A percentile compares a stretch with the other conserved stretches of the same genome.
Conservation (phyloP, 2,113 vertebrate species). For the Neopipo cinnamomea region DNA sequence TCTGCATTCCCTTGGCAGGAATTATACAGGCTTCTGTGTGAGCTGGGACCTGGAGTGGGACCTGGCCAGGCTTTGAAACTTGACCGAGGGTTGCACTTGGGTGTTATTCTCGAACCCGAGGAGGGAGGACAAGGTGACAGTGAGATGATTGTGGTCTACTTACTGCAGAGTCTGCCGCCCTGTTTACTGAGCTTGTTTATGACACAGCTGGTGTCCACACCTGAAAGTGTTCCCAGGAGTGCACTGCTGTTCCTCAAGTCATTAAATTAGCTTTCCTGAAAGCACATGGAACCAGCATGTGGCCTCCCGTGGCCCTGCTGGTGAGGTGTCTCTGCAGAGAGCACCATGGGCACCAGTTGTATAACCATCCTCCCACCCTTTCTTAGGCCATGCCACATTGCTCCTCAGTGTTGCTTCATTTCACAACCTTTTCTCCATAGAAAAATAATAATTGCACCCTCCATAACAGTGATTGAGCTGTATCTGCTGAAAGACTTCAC, state of each 20-base stretch:
- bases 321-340: neutral
- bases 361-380: constrained; percentile 33
- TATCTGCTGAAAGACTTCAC: neutral
- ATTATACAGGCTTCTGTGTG: neutral
- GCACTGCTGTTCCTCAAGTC: neutral
- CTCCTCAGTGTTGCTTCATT: neutral
- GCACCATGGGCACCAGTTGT: neutral
- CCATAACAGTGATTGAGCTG: neutral
- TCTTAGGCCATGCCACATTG: neutral
- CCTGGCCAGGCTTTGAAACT: neutral
- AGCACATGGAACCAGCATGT: constrained; percentile 27
- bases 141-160: neutral
- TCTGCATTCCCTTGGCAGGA: neutral
- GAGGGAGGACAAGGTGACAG: neutral
- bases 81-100: neutral
- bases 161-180: neutral
- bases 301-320: neutral
- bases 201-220: constrained; percentile 29
- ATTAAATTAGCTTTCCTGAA: constrained; percentile 58
- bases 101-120: neutral
- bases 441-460: neutral
- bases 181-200: neutral
- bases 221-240: constrained; percentile 31
- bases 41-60: neutral
- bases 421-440: neutral